A percentile compares a stretch with the other conserved stretches of the same genome.
phyloP scores from a whole-genome alignment of 2,113 vertebrate species.

The Emydura subglobosa region DNA sequence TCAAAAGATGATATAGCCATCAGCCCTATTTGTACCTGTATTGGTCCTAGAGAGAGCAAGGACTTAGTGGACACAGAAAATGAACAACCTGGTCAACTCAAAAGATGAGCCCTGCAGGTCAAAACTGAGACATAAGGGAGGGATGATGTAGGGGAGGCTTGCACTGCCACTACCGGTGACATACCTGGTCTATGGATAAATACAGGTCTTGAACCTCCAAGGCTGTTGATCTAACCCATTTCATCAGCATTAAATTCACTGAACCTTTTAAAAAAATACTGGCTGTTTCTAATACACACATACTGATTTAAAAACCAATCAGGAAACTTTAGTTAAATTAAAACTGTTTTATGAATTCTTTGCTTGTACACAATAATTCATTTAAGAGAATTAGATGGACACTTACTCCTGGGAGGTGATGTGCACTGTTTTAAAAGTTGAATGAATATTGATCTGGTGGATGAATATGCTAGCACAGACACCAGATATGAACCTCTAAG shows the following conservation, averaged over 20 bases:
- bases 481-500: not conserved
- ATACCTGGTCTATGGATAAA: not conserved
- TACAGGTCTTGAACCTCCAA: not conserved
- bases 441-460: conserved; percentile 68
- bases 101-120: not conserved
- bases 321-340: not conserved
- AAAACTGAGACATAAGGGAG: not conserved
- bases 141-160: not conserved
- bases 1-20: not conserved
- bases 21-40: not conserved
- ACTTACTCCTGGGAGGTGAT: not conserved
- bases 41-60: not conserved
- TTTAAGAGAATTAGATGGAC: not conserved
- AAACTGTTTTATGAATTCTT: not conserved
- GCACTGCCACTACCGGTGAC: not conserved
- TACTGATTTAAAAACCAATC: no score
- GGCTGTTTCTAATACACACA: not conserved
- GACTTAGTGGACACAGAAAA: no score
- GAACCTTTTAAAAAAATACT: not conserved
- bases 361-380: not conserved
- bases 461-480: not conserved
- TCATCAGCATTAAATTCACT: not conserved
- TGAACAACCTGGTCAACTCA: not conserved
- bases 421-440: conserved; percentile 5
- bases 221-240: fast-evolving